Evolutionary conservation across 1,140 invertebrate genomes (phyloP), one percentile per base, ranked within the genome.

Genomic region (Zaprionus africanus): DNA sequence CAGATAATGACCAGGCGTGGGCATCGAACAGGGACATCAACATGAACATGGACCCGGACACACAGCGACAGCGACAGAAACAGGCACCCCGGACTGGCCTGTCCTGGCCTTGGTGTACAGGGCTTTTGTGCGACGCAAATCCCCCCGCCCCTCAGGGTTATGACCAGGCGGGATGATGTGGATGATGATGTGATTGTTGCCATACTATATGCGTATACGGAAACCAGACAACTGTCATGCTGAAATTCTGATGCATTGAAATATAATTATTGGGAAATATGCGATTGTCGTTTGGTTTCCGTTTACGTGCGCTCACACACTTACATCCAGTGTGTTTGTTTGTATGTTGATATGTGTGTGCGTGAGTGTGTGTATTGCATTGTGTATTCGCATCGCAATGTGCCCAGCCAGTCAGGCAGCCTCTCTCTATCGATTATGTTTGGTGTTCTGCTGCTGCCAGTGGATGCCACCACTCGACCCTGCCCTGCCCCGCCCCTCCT

Each of bases 261-360:
- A 91, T 91, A 91, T 91, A 91, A 91, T 91, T 91, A 91, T 87
- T 91, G 87, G 87, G 78, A 91, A 91, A 91, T 91, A 81, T 88
- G 83, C 87, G 87, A 82, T 91, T 91, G 83, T 91, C 88, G 83
- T 78, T 82, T 70, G 76, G 82, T 90, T 85, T 90, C 86, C 86
- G 85, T 82, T 90, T 78, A 91, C 83, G 81, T 88, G 77, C 69
- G 57, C 28, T 51, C 12, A 72, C 34, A 58, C 28, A 60, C 41
- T 46, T 41, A 51, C 34, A 38, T 9, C 17, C 17, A 26, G 31
- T 34, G 9, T 3, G 31, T 34, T 34, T 34, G 31, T 7, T 36
- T 43, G 58, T 22, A 5, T 34, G 6, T 9, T 0, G 28, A 19
- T 68, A 31, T 51, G 34, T 68, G 46, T 68, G 43, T 49, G 53